Evolutionary conservation across 2,888 invertebrate genomes (phyloP).

Genomic region (Allacma fusca): DNA sequence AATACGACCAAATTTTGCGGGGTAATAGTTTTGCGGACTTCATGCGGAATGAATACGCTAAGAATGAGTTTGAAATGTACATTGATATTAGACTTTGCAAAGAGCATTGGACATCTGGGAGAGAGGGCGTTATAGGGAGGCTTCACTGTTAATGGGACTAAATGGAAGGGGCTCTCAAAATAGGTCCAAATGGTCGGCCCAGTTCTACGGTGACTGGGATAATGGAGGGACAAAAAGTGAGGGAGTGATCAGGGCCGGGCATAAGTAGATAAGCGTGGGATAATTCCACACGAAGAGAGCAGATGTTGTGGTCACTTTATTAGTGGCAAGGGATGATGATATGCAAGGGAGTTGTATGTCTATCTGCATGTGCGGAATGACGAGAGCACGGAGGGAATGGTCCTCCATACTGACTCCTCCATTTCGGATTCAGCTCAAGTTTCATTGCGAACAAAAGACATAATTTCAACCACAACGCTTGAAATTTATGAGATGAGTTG

Average conservation of each 20-base stretch:
- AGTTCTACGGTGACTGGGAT: not conserved
- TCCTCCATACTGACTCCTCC: not conserved
- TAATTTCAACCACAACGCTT: constrained; percentile 30
- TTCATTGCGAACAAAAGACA: constrained; percentile 40
- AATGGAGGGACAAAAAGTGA: constrained; percentile 19
- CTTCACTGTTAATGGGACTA: too few relatives aligned
- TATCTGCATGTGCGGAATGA: not conserved
- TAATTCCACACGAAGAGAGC: not conserved
- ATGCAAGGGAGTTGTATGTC: not conserved
- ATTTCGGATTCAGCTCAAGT: constrained; percentile 27
- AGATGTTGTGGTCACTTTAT: constrained; percentile 36
- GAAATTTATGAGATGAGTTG: constrained; percentile 36
- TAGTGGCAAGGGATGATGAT: constrained; percentile 27
- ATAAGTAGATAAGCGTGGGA: too few relatives aligned
- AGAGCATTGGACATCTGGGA: too few relatives aligned
- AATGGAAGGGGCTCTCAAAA: too few relatives aligned
- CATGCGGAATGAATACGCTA: too few relatives aligned
- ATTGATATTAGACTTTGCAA: too few relatives aligned
- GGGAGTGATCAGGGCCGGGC: not conserved
- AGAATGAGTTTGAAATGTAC: too few relatives aligned
- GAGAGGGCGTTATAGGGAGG: too few relatives aligned
- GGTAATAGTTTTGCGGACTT: too few relatives aligned
- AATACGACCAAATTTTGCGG: too few relatives aligned
- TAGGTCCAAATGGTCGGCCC: not conserved
- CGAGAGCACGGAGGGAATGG: not conserved